Evolutionary conservation across 1,140 invertebrate genomes (phyloP), one percentile per base, ranked within the genome.

Genomic region (Psix sp.): DNA sequence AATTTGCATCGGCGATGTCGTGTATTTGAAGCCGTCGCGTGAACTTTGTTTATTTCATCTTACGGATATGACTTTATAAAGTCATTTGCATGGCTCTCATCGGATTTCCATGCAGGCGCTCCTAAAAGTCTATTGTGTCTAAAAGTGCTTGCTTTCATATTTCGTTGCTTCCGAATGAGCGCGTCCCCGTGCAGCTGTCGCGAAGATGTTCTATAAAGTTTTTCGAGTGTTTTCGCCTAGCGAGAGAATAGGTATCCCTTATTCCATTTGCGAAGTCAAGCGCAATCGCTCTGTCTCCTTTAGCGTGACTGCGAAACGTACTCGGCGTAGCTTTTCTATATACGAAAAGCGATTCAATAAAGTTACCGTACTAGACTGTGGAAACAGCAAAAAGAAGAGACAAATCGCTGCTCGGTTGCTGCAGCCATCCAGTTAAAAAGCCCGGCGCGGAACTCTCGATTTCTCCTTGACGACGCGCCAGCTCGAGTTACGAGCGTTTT

Each of bases 11-110:
- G 13, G 33, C 45, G 17, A 42, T 31, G 38, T n/a, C 9, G 39
- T 5, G 48, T 35, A 31, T 46, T 36, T 17, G 18, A n/a, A 26
- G 38, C 38, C 11, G 48, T 33, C 21, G 63, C 38, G 13, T 24
- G 13, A 67, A 67, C 33, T 74, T 62, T 60, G 56, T 66, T 66
- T 66, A 65, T 66, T 56, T 33, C 46, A 15, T 29, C 26, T 31
- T 31, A 17, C 36, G 36, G 38, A 62, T 67, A 67, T 56, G 62
- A 74, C 62, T 67, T 67, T 63, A 54, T 51, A 63, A 74, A 67
- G 71, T 74, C 49, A 74, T 74, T 67, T 74, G 71, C 71, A 67
- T 74, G 49, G 62, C 42, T 33, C 35, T 67, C 62, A 66, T 66
- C 56, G 54, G 18, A 60, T 57, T 63, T 63, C 56, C 62, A 67